phyloP scores from a whole-genome alignment of 2,113 vertebrate species.

The Acanthisitta chloris region DNA sequence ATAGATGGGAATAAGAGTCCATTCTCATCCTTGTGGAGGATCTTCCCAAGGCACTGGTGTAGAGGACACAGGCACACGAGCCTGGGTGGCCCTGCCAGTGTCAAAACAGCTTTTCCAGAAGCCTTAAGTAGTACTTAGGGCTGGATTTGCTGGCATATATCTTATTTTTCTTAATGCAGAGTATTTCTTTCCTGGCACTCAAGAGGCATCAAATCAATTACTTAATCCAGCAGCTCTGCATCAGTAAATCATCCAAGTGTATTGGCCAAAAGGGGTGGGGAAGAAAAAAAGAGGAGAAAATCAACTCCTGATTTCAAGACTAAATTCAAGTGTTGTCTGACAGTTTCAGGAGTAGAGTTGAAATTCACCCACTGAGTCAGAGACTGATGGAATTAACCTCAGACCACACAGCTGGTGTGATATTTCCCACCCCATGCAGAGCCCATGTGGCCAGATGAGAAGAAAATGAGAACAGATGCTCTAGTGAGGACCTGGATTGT shows the following conservation, averaged over 20 bases:
- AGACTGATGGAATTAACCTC: not conserved
- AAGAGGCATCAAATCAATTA: not conserved
- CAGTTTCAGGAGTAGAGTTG: not conserved
- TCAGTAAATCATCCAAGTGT: constrained; percentile 5
- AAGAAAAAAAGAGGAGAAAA: not conserved
- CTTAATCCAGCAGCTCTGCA: constrained; percentile 1
- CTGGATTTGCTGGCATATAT: not conserved
- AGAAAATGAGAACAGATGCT: not conserved
- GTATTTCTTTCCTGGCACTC: constrained; percentile 11
- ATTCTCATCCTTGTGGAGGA: not conserved
- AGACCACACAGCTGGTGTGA: not conserved
- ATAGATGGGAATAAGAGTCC: not conserved
- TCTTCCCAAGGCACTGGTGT: not conserved
- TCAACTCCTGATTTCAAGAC: not conserved
- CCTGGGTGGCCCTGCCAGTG: not conserved
- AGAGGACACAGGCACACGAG: not conserved
- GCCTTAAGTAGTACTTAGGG: not conserved
- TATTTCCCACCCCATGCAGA: not conserved
- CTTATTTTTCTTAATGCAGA: not conserved
- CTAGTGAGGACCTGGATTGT: not conserved
- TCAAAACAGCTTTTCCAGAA: not conserved
- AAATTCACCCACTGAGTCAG: not conserved
- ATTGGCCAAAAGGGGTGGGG: constrained; percentile 7
- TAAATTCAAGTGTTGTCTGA: not conserved
- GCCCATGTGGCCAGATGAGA: fast-evolving